Evolutionary conservation across 2,113 vertebrate species (phyloP).

Genomic region (Scomber japonicus): DNA sequence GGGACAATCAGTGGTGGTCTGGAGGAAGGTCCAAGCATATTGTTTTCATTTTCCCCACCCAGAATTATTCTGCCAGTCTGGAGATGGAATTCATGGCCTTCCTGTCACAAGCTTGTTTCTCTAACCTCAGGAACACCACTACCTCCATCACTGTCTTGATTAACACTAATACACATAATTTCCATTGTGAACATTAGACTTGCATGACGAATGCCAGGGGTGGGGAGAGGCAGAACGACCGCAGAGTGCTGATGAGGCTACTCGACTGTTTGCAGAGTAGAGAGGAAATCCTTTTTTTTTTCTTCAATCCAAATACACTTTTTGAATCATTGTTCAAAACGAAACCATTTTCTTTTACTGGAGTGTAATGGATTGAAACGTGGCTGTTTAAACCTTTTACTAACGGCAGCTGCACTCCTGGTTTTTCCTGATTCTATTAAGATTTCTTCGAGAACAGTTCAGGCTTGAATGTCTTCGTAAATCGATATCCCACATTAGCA

Average conservation of each 20-base stretch:
- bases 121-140: no score
- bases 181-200: background rate
- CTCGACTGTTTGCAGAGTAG: conserved; percentile 11
- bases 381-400: background rate
- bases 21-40: no score
- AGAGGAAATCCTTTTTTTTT: background rate
- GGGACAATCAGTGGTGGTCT: no score
- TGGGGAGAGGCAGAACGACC: background rate
- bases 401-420: background rate
- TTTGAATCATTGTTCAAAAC: no score
- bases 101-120: no score
- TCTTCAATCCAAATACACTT: background rate
- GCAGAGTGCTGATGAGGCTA: conserved; percentile 24
- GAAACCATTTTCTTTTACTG: conserved; percentile 7
- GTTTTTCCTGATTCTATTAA: background rate
- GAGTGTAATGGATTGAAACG: background rate
- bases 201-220: conserved; percentile 1
- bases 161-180: background rate
- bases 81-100: no score
- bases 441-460: background rate
- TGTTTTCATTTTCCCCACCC: no score
- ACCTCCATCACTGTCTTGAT: no score
- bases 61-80: no score
- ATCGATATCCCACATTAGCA: no score
- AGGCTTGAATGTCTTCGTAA: background rate